Evolutionary conservation across 2,113 vertebrate species (phyloP).

Genomic region (Talpa occidentalis): DNA sequence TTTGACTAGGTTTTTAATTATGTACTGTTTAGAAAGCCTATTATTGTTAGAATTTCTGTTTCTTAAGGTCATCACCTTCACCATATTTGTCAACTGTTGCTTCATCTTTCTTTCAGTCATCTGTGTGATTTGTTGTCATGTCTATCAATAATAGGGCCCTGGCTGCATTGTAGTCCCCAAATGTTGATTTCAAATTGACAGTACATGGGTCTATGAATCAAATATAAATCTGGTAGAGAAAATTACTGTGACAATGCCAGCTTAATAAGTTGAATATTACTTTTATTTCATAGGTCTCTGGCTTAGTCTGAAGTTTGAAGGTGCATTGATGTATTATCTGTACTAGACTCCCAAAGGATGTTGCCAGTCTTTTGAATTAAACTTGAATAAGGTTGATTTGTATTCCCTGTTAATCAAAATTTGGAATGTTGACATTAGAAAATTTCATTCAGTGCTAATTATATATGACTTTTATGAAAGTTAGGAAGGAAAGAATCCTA

Average conservation of each 20-base stretch:
- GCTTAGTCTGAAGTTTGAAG: slow-evolving; percentile 79
- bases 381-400: slow-evolving; percentile 80
- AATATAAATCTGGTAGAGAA: slow-evolving; percentile 60
- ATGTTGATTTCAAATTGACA: slow-evolving; percentile 59
- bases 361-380: slow-evolving; percentile 81
- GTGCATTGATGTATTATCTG: slow-evolving; percentile 77
- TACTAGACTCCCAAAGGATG: slow-evolving; percentile 78
- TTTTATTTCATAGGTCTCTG: slow-evolving; percentile 72
- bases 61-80: background rate
- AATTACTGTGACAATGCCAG: slow-evolving; percentile 63
- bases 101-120: slow-evolving; percentile 28
- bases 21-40: background rate
- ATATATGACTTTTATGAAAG: slow-evolving; percentile 83
- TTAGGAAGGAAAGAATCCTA: slow-evolving; percentile 79
- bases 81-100: slow-evolving; percentile 1
- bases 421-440: slow-evolving; percentile 81
- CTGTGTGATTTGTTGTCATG: background rate
- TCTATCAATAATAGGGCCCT: background rate
- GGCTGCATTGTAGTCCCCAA: slow-evolving; percentile 23
- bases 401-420: slow-evolving; percentile 82
- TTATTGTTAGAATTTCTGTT: background rate
- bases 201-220: slow-evolving; percentile 47
- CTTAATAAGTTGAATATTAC: slow-evolving; percentile 77
- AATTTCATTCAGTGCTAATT: slow-evolving; percentile 82
- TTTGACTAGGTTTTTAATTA: slow-evolving; percentile 15